Base-by-base conservation (phyloP, 2,797 vertebrate species). In the Phaenicophaeus curvirostris region DNA sequence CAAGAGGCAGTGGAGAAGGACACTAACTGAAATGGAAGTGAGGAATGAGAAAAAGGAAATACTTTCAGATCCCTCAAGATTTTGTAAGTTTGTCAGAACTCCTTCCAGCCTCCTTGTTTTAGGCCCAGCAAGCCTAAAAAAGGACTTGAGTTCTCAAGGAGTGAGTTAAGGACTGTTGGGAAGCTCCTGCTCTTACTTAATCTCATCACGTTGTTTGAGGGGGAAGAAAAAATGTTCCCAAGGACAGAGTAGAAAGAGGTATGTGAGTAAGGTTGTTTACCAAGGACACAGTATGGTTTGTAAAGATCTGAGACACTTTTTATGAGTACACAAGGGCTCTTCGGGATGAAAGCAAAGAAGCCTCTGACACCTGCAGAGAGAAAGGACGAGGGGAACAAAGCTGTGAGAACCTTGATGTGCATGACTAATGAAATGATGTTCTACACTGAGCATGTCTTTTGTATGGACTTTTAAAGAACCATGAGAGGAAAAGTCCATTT, bases 181-280 rank as follows among this genome's bases (percentile, higher is more conserved):
- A 89, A 88, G 71, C 59, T 84, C 39, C 53, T 69, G 65, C 53
- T 96, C 53, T 44, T 91, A 67, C 41, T 89, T 78, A 75, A 91
- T 44, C 20, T 83, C 68, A 35, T 48, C 31, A 13, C 33, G 51
- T 79, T 76, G 46, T 86, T 42, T 75, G 71, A 89, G n/a, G 15
- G 42, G 59, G 61, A 87, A 85, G 30, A 94, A 30, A 37, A 90
- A 94, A 84, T 4, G 7, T 61, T 94, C 51, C 51, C 67, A 78
- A 57, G 27, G 48, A 48, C 82, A 51, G n/a, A 75, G 62, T n/a
- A 39, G 76, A 62, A 84, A 88, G 83, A 39, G 44, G 16, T 51
- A 41, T 41, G 57, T n/a, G 54, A 85, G 69, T 61, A 63, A 95
- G 41, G 24, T 28, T 84, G 73, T 76, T 89, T 71, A 65, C 50